Evolutionary conservation across 1,140 invertebrate genomes (phyloP).

Genomic region (Heliconius melpomene): DNA sequence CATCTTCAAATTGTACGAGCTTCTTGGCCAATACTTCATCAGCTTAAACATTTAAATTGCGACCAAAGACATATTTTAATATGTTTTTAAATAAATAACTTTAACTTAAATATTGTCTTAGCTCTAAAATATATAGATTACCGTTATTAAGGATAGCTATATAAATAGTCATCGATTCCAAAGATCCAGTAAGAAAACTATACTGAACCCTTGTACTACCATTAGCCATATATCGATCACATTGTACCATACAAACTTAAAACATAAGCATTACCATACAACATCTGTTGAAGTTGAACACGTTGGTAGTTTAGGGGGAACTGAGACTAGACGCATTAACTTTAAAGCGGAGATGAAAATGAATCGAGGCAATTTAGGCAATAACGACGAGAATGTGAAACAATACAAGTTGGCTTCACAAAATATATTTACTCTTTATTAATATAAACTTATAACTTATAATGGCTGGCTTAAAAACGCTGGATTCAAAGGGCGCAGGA

Average conservation of each 20-base stretch:
- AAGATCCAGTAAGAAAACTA: no score
- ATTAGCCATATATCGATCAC: background rate
- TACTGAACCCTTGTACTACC: background rate
- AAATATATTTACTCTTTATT: background rate
- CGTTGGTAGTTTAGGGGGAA: background rate
- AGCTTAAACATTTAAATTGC: no score
- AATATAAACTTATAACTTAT: background rate
- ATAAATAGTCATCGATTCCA: no score
- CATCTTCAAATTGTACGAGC: background rate
- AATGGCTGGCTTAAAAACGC: no score
- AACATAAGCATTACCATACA: slow-evolving; percentile 2
- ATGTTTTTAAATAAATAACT: no score
- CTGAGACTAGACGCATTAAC: slow-evolving; percentile 35
- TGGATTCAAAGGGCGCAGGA: no score
- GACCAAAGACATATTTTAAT: no score
- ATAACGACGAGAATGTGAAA: slow-evolving; percentile 10
- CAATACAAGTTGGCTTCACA: background rate
- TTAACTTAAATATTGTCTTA: no score
- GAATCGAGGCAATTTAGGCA: slow-evolving; percentile 22
- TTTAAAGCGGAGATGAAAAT: slow-evolving; percentile 26
- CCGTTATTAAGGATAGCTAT: no score
- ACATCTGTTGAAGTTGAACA: slow-evolving; percentile 27
- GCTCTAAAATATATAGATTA: no score
- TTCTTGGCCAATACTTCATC: no score
- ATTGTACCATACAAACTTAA: background rate